Evolutionary conservation across 2,113 vertebrate genomes (phyloP).

Genomic region (Labeo catla): DNA sequence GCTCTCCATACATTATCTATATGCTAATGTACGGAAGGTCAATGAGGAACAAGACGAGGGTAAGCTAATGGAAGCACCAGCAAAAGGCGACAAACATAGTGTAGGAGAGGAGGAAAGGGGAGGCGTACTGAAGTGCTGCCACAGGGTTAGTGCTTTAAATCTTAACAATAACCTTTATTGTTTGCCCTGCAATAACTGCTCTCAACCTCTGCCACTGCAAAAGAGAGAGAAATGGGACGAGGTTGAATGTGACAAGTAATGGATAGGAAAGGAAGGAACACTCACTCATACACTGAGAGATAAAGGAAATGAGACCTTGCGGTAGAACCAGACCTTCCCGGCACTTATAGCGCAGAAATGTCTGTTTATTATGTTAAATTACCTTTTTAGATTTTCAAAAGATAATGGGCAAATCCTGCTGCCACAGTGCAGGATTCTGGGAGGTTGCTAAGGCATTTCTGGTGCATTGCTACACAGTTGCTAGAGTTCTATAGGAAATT

Average conservation of each 20-base stretch:
- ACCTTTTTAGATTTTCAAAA: background rate
- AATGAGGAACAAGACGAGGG: slow-evolving; percentile 8
- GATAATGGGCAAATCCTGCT: background rate
- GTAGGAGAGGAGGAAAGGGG: background rate
- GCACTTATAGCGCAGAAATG: background rate
- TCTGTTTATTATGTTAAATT: background rate
- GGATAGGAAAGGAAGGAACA: background rate
- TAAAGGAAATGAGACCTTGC: background rate
- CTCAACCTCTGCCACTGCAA: slow-evolving; percentile 33
- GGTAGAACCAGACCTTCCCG: background rate
- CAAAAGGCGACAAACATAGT: background rate
- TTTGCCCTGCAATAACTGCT: slow-evolving; percentile 31
- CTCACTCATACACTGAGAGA: background rate
- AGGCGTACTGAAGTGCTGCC: slow-evolving; percentile 3
- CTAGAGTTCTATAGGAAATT: too few species aligned
- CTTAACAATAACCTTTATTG: slow-evolving; percentile 44
- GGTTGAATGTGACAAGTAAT: slow-evolving; percentile 26
- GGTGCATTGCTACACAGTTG: background rate
- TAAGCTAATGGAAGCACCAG: slow-evolving; percentile 9
- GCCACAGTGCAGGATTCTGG: background rate
- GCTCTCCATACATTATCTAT: slow-evolving; percentile 28
- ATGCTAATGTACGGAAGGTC: slow-evolving; percentile 44
- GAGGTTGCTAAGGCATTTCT: background rate
- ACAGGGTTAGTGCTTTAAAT: slow-evolving; percentile 29
- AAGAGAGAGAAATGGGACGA: slow-evolving; percentile 25